Conservation (phyloP, 2,888 invertebrate species). For the Drosophila leonis region DNA sequence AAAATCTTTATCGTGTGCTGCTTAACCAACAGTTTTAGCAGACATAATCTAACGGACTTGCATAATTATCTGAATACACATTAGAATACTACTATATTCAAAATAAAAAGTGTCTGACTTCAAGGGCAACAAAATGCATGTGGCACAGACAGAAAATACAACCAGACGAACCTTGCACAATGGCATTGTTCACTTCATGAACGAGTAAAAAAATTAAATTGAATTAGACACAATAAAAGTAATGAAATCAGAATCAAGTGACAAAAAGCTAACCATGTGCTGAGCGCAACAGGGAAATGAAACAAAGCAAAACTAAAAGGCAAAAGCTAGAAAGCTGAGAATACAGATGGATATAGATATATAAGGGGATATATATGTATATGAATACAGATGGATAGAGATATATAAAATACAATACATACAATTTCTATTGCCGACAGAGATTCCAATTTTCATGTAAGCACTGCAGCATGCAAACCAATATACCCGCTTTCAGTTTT, state of each 20-base stretch:
- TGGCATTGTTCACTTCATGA: constrained; percentile 7
- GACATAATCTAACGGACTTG: no score
- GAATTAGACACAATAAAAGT: constrained; percentile 2
- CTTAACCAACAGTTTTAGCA: no score
- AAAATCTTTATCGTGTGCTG: neutral
- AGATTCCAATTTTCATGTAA: neutral
- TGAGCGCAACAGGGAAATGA: neutral
- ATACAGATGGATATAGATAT: neutral
- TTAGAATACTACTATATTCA: no score
- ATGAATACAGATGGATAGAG: neutral
- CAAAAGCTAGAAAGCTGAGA: neutral
- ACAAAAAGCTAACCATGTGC: neutral
- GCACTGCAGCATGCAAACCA: neutral
- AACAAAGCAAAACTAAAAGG: neutral
- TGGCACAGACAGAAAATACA: neutral
- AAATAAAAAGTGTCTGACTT: neutral
- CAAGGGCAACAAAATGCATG: neutral
- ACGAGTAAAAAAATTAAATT: neutral
- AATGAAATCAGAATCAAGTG: constrained; percentile 6
- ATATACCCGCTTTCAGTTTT: neutral
- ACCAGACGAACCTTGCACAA: neutral
- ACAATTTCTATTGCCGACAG: neutral
- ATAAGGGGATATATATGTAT: neutral
- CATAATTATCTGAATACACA: no score
- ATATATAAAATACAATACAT: neutral